Evolutionary conservation across 2,888 invertebrate genomes (phyloP).

Genomic region (Mimas tiliae): DNA sequence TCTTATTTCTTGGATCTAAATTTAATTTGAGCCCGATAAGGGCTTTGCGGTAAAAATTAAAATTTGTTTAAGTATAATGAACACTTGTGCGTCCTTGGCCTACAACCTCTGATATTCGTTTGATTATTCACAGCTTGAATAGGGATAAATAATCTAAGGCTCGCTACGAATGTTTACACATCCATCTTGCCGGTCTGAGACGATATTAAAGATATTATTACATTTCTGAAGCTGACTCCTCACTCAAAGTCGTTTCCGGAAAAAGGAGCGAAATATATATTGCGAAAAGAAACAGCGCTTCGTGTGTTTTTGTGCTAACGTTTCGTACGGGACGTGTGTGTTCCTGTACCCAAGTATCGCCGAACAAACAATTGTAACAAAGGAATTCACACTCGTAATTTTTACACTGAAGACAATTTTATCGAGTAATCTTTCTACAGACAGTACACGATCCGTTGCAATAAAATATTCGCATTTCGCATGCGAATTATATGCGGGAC

Average conservation of each 20-base stretch:
- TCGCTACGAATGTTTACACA: slow-evolving; percentile 61
- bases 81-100: slow-evolving; percentile 4
- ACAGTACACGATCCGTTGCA: slow-evolving; percentile 30
- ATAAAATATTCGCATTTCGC: slow-evolving; percentile 49
- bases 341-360: slow-evolving; percentile 41
- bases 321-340: slow-evolving; percentile 40
- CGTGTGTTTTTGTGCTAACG: slow-evolving; percentile 44
- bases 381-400: slow-evolving; percentile 42
- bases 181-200: slow-evolving; percentile 48
- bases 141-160: slow-evolving; percentile 55
- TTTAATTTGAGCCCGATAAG: slow-evolving; percentile 43
- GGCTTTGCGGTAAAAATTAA: slow-evolving; percentile 34
- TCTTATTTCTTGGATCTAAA: slow-evolving; percentile 42
- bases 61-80: too few species aligned
- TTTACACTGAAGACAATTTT: slow-evolving; percentile 28
- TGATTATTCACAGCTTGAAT: slow-evolving; percentile 17
- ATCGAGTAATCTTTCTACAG: slow-evolving; percentile 13
- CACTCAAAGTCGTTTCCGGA: slow-evolving; percentile 48
- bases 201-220: slow-evolving; percentile 73
- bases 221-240: slow-evolving; percentile 57
- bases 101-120: neutral
- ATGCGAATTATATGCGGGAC: slow-evolving; percentile 52
- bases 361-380: slow-evolving; percentile 51
- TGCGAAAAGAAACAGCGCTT: slow-evolving; percentile 36
- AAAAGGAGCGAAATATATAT: slow-evolving; percentile 49